Evolutionary conservation across 2,888 invertebrate species (phyloP), one percentile per base, ranked within the genome.

Genomic region (Drosophila meridionalis): DNA sequence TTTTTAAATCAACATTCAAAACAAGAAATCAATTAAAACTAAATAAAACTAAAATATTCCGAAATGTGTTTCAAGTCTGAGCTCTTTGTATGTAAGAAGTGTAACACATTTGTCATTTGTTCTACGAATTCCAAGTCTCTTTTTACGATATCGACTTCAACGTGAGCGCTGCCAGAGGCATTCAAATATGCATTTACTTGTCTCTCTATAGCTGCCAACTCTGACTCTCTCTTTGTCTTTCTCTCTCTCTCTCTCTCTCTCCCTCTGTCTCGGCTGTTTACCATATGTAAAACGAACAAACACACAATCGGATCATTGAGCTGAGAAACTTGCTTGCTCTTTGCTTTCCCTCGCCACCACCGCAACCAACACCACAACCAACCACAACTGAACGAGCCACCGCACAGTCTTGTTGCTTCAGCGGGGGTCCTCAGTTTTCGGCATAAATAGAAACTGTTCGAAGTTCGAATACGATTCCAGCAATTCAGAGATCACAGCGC

Each of bases 381-480:
- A 52, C 56, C 66, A 36, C 32, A 75, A 75, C 47, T 32, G 50
- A 50, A 40, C 47, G 60, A 72, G 62, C 73, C 76, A 61, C 78
- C 68, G 63, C 77, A 76, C 64, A 72, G 83, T 67, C 12, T 45
- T 67, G 64, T 64, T 60, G 63, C 84, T 75, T 75, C 82, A 78
- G 87, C 75, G 82, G 87, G 87, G 84, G 87, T 83, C 86, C 86
- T 61, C 66, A 42, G 30, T 58, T 40, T 43, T 75, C 66, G 76
- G 62, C 76, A 78, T 69, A 78, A 78, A 78, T 78, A 76, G 76
- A 78, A 79, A 69, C 66, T 30, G 57, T 68, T 76, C 42, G 30
- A 26, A 32, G 42, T 20, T 72, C 59, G 48, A 68, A 67, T 65
- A 62, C 61, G 42, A 59, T 60, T 68, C 48, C 58, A 62, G 59